A percentile compares a stretch with the other conserved stretches of the same genome.
Conservation (phyloP, 1,140 invertebrate genomes). For the Listronotus oregonensis region DNA sequence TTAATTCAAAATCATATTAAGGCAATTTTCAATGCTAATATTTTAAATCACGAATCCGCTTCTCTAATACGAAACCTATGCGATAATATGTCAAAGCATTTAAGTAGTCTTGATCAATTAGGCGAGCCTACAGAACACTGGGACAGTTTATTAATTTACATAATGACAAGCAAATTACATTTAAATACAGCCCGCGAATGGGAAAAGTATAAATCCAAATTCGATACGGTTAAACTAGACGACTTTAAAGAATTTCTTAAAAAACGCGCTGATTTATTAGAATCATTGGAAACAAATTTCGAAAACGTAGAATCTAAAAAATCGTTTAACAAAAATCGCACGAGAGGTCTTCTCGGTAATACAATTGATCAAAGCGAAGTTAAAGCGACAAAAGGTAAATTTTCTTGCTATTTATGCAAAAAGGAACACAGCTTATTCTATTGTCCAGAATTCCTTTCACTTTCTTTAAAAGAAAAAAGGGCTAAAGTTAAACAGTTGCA, state of each 20-base stretch:
- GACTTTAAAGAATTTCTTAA: conserved; percentile 9
- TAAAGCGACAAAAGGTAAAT: conserved; percentile 1
- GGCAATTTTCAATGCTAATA: no score
- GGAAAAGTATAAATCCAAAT: conserved; percentile 4
- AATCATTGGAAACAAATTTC: conserved; percentile 1
- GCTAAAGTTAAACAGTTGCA: conserved; percentile 8
- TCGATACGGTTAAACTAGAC: not conserved
- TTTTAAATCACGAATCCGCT: no score
- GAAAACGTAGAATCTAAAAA: not conserved
- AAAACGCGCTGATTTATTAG: conserved; percentile 16
- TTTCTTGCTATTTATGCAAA: not conserved
- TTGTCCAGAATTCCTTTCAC: conserved; percentile 6
- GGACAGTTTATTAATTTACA: conserved; percentile 42
- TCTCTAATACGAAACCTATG: conserved; percentile 5
- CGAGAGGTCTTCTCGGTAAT: not conserved
- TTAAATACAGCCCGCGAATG: conserved; percentile 13
- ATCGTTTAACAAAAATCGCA: conserved; percentile 11
- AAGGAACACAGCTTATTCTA: conserved; percentile 4
- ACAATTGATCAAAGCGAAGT: not conserved
- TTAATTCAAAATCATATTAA: not conserved
- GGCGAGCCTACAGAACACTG: conserved; percentile 37
- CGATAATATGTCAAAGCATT: conserved; percentile 39
- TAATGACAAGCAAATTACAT: conserved; percentile 30
- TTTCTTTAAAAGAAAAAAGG: not conserved
- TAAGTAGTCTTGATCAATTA: conserved; percentile 32